Base-by-base conservation (phyloP, 2,113 vertebrate species). In the Corythaeola cristata region DNA sequence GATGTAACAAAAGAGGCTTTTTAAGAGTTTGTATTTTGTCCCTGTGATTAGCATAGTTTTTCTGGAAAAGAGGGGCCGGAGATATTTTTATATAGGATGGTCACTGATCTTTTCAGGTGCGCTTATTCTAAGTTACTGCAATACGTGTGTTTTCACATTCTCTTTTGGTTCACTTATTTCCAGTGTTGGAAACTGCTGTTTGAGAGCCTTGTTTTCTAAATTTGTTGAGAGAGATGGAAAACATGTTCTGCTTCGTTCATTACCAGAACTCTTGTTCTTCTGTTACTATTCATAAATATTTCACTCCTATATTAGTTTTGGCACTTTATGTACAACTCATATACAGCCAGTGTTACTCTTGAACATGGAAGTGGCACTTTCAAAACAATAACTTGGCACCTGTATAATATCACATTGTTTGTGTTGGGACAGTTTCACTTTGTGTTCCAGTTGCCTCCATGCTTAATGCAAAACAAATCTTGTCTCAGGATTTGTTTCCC, bases 401-500 rank as follows among this genome's bases (percentile, higher is more conserved):
- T 95, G 35, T 72, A 8, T 83, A 76, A 22, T 58, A 83, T 22
- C 79, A 68, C 39, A 26, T 39, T 85, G 64, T 87, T 94, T 93
- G 44, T 88, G 47, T 77, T 97, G 86, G 81, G 86, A 85, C 32
- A 58, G 71, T 93, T 96, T 91, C 73, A 80, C 74, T 96, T 91
- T 83, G 55, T 95, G 63, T 94, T 93, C 72, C 60, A 66, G 0
- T 71, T 80, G 41, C 67, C 62, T 97, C 59, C 85, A 76, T 88
- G 68, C 88, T 86, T 58, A 33, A 28, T 77, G 82, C 83, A 95
- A 96, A 97, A 91, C 94, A 96, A 96, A 95, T 94, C 88, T 93
- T 92, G 91, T 80, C 79, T 84, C 56, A 77, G 89, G 85, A 96
- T 95, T 94, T 95, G 96, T 95, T 95, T 96, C 90, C 69, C 49